Conservation (phyloP, 2,888 invertebrate species). For the Drosophila paracracens region DNA sequence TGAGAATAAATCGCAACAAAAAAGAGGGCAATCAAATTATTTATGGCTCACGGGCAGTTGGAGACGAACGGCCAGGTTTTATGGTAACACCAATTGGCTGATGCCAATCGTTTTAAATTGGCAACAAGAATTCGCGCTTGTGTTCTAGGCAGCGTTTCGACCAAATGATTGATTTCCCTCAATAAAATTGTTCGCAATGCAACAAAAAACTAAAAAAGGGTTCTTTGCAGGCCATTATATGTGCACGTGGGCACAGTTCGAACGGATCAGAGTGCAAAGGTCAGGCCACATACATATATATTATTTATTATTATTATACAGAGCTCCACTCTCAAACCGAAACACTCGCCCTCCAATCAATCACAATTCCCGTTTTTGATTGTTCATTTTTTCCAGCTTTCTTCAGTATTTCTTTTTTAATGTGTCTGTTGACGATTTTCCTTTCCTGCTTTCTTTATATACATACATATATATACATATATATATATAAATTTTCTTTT, state of each 20-base stretch:
- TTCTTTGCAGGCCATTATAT: slow-evolving; percentile 44
- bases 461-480: background rate
- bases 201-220: slow-evolving; percentile 55
- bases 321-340: background rate
- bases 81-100: slow-evolving; percentile 42
- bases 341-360: slow-evolving; percentile 66
- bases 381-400: slow-evolving; percentile 42
- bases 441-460: background rate
- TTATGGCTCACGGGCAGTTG: slow-evolving; percentile 41
- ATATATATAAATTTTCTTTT: slow-evolving; percentile 3
- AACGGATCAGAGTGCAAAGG: slow-evolving; percentile 26
- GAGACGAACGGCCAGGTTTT: slow-evolving; percentile 28
- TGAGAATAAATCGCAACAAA: slow-evolving; percentile 57
- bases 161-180: slow-evolving; percentile 63
- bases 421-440: slow-evolving; percentile 2
- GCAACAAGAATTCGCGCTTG: slow-evolving; percentile 50
- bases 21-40: slow-evolving; percentile 52
- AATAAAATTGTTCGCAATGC: slow-evolving; percentile 52
- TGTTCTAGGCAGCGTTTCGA: slow-evolving; percentile 43
- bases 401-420: slow-evolving; percentile 3
- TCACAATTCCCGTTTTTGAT: slow-evolving; percentile 63
- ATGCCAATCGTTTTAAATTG: slow-evolving; percentile 48
- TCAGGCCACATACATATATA: slow-evolving; percentile 4
- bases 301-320: slow-evolving; percentile 15
- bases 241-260: slow-evolving; percentile 44